Conservation (phyloP, 1,140 invertebrate species). For the Archegozetes longisetosus region DNA sequence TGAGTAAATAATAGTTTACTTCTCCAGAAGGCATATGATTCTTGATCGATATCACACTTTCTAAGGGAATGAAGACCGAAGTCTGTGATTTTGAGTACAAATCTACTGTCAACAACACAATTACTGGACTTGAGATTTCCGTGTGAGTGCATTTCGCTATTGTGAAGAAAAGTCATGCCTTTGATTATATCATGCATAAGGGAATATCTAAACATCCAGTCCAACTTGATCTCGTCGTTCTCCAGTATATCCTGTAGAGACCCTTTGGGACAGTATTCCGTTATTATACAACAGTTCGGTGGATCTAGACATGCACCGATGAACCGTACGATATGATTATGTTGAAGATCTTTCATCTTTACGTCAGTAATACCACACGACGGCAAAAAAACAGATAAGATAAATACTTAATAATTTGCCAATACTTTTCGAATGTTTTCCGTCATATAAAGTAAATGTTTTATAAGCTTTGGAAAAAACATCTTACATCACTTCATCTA, state of each 20-base stretch:
- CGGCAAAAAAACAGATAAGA: neutral
- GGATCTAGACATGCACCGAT: conserved; percentile 62
- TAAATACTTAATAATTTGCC: neutral
- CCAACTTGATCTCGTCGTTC: conserved; percentile 36
- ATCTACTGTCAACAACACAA: conserved; percentile 74
- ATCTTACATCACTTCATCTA: neutral
- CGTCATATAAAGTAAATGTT: neutral
- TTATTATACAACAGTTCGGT: conserved; percentile 49
- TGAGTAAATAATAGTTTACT: conserved; percentile 9
- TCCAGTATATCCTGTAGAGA: conserved; percentile 52
- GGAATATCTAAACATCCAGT: conserved; percentile 47
- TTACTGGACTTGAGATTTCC: conserved; percentile 95
- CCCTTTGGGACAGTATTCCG: conserved; percentile 53
- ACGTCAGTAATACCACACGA: neutral
- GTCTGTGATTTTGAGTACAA: conserved; percentile 86
- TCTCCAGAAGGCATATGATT: conserved; percentile 14
- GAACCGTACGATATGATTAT: conserved; percentile 68
- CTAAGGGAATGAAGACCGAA: conserved; percentile 81
- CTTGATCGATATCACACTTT: neutral
- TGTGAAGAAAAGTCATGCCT: conserved; percentile 65
- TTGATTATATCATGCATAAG: conserved; percentile 49
- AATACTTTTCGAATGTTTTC: neutral
- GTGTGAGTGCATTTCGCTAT: conserved; percentile 59
- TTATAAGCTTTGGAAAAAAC: neutral
- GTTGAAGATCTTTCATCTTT: conserved; percentile 42